These are phyloP conservation scores for Morelia viridis DNA, from an alignment of 2,797 vertebrate species.

Conservation along the genomic window DNA sequence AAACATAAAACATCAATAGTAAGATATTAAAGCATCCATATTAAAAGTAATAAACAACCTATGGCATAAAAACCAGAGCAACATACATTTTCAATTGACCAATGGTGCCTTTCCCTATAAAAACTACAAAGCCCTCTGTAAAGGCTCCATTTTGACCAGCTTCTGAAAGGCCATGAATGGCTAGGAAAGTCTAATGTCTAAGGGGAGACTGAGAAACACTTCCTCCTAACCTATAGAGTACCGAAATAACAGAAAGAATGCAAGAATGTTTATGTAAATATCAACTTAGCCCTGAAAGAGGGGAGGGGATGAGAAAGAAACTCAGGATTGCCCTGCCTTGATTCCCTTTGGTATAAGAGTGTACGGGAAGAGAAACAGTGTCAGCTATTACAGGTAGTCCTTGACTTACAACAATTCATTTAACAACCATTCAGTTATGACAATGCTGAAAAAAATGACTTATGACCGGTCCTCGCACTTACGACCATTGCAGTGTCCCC, in stretches of 20 bases:
- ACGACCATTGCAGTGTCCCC: too few relatives aligned
- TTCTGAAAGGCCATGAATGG: not conserved
- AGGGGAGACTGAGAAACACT: not conserved
- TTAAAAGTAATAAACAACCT: not conserved
- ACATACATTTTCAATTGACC: not conserved
- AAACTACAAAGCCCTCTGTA: not conserved
- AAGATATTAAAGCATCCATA: not conserved
- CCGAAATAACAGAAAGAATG: not conserved
- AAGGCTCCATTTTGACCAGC: not conserved
- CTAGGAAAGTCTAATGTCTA: not conserved
- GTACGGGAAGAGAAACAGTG: not conserved
- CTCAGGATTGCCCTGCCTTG: not conserved
- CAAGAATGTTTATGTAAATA: not conserved
- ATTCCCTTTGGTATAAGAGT: not conserved
- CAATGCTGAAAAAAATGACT: too few relatives aligned
- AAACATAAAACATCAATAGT: not conserved
- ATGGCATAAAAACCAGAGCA: not conserved
- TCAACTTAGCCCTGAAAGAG: not conserved
- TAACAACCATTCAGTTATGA: too few relatives aligned
- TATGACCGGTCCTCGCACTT: too few relatives aligned
- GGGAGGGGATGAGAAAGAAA: not conserved
- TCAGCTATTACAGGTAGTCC: not conserved
- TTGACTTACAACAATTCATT: too few relatives aligned
- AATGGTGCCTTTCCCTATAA: not conserved
- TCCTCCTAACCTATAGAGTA: not conserved